A percentile compares a stretch with the other conserved stretches of the same genome.
phyloP scores from a whole-genome alignment of 2,113 vertebrate species.

The Lagenorhynchus albirostris region DNA sequence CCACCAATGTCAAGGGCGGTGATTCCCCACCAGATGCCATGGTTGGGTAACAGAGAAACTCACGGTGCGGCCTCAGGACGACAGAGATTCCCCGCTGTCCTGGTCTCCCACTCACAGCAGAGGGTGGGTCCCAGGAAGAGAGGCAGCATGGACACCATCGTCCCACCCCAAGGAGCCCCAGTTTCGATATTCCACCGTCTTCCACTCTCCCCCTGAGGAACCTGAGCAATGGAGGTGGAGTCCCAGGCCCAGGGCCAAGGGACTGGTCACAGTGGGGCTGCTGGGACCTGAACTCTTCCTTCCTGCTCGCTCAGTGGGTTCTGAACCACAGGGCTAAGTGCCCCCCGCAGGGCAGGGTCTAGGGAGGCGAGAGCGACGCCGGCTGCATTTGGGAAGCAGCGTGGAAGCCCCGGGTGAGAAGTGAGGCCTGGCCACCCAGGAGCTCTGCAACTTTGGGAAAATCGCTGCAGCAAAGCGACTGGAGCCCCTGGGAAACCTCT shows the following conservation, averaged over 20 bases:
- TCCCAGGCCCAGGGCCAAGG: not conserved
- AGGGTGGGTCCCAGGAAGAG: too few relatives aligned
- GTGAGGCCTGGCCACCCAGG: accelerated
- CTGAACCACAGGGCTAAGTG: not conserved
- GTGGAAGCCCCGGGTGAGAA: not conserved
- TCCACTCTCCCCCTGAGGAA: not conserved
- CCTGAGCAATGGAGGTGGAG: accelerated
- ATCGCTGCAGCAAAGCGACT: not conserved
- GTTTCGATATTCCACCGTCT: not conserved
- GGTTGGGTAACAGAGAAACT: accelerated
- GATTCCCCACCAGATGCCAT: not conserved
- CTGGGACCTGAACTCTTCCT: not conserved
- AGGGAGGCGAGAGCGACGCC: accelerated
- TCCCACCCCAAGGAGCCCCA: not conserved
- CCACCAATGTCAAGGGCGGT: not conserved
- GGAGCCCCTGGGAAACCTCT: not conserved
- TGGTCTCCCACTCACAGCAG: not conserved
- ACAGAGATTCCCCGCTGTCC: not conserved
- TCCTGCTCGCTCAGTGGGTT: accelerated
- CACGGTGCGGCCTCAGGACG: accelerated
- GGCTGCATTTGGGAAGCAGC: not conserved
- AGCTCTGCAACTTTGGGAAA: not conserved
- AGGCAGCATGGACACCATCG: not conserved
- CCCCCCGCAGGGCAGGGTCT: not conserved
- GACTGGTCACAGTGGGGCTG: not conserved